These are phyloP conservation scores for Tetramorium bicarinatum DNA, from an alignment of 2,888 invertebrate species.

Conservation along the genomic window DNA sequence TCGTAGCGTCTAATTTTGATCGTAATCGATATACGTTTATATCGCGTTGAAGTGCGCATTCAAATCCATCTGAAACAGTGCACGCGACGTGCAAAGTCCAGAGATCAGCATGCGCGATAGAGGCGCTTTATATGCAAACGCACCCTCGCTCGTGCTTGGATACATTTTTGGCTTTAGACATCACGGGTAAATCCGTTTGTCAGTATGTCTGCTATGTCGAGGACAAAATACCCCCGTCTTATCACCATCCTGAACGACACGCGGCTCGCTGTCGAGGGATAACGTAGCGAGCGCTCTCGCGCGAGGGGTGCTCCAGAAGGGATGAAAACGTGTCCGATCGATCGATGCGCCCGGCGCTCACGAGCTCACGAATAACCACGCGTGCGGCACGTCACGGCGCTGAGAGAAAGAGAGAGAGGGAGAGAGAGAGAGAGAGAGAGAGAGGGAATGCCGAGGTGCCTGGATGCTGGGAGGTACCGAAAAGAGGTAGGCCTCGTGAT, in stretches of 20 bases:
- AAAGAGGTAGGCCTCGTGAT: background rate
- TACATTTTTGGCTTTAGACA: background rate
- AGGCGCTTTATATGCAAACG: background rate
- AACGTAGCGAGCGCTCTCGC: background rate
- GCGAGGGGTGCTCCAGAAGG: background rate
- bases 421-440: background rate
- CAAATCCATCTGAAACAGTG: background rate
- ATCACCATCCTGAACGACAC: background rate
- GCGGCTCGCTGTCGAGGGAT: background rate
- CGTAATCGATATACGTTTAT: background rate
- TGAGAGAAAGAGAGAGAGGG: too few relatives aligned
- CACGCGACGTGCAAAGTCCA: too few relatives aligned
- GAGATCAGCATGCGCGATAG: background rate
- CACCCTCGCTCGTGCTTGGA: background rate
- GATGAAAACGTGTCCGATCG: conserved; percentile 30
- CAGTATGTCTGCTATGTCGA: too few relatives aligned
- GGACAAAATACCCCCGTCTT: too few relatives aligned
- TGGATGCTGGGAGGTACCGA: conserved; percentile 3
- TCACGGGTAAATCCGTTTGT: background rate
- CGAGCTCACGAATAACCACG: conserved; percentile 16
- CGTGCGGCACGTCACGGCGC: conserved; percentile 17
- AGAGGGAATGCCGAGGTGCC: background rate
- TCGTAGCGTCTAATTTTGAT: background rate
- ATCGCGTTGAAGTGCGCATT: background rate
- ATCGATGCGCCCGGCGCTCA: conserved; percentile 16